Evolutionary conservation across 2,797 vertebrate genomes (phyloP).

Genomic region (Melanotaenia boesemani): DNA sequence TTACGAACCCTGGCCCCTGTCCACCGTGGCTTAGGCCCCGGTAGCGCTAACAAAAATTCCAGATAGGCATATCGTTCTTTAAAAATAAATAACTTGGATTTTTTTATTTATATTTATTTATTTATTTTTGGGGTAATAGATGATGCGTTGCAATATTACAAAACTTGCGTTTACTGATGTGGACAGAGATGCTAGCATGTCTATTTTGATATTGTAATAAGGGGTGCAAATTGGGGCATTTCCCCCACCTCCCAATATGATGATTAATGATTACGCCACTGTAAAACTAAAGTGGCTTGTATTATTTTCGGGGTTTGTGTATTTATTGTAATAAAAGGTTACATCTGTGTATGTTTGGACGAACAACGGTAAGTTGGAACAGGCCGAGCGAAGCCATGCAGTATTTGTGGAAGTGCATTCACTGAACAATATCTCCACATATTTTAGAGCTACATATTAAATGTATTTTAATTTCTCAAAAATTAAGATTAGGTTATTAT

Average conservation of each 20-base stretch:
- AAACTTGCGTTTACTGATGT: not conserved
- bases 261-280: not conserved
- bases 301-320: not conserved
- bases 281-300: not conserved
- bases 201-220: not conserved
- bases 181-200: not conserved
- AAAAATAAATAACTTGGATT: too few relatives aligned
- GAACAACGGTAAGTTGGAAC: not conserved
- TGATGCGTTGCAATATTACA: too few relatives aligned
- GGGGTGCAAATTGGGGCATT: not conserved
- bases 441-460: not conserved
- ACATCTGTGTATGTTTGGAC: not conserved
- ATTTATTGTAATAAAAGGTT: not conserved
- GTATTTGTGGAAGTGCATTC: not conserved
- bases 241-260: not conserved
- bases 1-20: too few relatives aligned
- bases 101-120: too few relatives aligned
- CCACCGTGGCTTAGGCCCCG: too few relatives aligned
- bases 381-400: not conserved
- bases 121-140: too few relatives aligned
- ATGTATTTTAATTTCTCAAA: not conserved
- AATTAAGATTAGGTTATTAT: fast-evolving
- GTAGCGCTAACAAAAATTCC: too few relatives aligned
- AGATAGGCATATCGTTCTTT: too few relatives aligned
- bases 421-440: not conserved